Evolutionary conservation across 2,888 invertebrate genomes (phyloP), one percentile per base, ranked within the genome.

Genomic region (Zelleria hepariella): DNA sequence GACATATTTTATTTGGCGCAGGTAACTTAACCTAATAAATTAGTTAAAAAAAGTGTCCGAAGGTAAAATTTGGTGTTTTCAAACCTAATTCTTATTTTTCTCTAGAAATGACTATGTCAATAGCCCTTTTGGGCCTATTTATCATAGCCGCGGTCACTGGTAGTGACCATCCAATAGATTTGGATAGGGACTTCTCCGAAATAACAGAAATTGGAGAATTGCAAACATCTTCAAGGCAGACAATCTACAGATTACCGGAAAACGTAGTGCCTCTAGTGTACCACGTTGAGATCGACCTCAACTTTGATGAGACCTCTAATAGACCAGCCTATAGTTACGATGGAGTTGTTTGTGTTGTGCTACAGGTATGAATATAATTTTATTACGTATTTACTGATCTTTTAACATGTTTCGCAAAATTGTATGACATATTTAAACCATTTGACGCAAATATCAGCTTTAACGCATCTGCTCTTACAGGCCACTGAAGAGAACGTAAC

Each of bases 221-320:
- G 15, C 68, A 70, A 20, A 54, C 60, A 55, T 15, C 62, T 0
- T 60, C 69, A 1, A 77, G 79, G 58, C 78, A 70, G 53, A 59
- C 66, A 0, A 73, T 81, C 8, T 88, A 86, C 63, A 76, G 88
- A 48, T 63, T 88, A 8, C 88, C 88, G 0, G 66, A 70, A 57
- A 81, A 68, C 58, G 81, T 88, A 0, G 59, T 78, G 0, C 88
- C 88, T n/a, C 57, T 83, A 7, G 77, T 80, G 24, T 88, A 87
- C 58, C 83, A 88, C 56, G 77, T 88, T 53, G 74, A 73, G 53
- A 77, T 88, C 5, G 83, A 87, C 64, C 67, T 88, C 0, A 86
- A 71, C 62, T 88, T 88, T 42, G 72, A 71, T 59, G 87, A 86
- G 60, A 72, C 75, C 48, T 65, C 68, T 2, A 78, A 82, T 5